Conservation (phyloP, 2,113 vertebrate genomes). For the Tetrax tetrax region DNA sequence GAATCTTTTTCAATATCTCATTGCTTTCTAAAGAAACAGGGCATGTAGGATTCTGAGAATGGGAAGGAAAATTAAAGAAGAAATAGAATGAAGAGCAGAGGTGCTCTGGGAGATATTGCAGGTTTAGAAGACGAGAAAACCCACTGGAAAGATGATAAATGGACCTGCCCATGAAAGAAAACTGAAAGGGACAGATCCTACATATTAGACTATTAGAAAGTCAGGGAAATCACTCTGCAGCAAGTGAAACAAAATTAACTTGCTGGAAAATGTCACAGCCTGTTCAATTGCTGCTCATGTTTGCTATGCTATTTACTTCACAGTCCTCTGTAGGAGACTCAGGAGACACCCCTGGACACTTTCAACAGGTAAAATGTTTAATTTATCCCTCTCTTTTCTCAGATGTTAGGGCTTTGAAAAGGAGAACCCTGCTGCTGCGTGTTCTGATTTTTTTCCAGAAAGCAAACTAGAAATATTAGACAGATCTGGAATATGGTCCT, state of each 20-base stretch:
- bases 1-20: neutral
- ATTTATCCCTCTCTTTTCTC: neutral
- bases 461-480: neutral
- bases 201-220: neutral
- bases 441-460: neutral
- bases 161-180: neutral
- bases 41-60: rapidly evolving
- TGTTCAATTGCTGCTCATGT: neutral
- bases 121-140: neutral
- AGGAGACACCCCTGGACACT: neutral
- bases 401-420: neutral
- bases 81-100: neutral
- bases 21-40: neutral
- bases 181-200: neutral
- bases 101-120: neutral
- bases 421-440: neutral
- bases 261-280: neutral
- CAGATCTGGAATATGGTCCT: neutral
- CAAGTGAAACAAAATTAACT: neutral
- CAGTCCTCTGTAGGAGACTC: neutral
- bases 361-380: neutral
- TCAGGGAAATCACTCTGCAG: neutral
- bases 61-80: neutral
- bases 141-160: neutral
- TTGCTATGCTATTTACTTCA: neutral